Percentiles rank a stretch among this genome's conserved stretches.
phyloP scores from a whole-genome alignment of 2,797 vertebrate genomes.

The Anguilla pacifica region DNA sequence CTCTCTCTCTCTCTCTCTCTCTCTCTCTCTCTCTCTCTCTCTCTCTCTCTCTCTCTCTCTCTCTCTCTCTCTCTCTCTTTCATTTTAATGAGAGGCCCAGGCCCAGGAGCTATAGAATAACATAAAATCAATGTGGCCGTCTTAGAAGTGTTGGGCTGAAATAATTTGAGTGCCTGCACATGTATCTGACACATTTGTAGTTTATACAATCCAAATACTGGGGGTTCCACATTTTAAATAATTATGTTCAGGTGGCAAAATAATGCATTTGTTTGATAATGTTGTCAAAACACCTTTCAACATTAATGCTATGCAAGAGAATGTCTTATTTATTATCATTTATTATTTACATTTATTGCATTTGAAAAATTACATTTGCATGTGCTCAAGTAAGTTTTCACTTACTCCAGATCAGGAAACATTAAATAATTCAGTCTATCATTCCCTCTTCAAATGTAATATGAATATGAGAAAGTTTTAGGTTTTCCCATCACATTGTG shows the following conservation, averaged over 20 bases:
- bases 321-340: not conserved
- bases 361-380: not conserved
- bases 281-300: not conserved
- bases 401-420: not conserved
- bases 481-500: not conserved
- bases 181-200: not conserved
- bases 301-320: not conserved
- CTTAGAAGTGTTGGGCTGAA: conserved; percentile 19
- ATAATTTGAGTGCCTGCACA: not conserved
- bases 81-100: conserved; percentile 33
- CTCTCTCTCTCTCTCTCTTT: not conserved
- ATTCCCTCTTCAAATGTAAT: not conserved
- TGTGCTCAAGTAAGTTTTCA: not conserved
- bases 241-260: not conserved
- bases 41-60: not conserved
- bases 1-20: not conserved
- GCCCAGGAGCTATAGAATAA: conserved; percentile 36
- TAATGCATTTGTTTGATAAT: not conserved
- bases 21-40: conserved; percentile 11
- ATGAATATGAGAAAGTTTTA: not conserved
- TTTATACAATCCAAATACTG: not conserved
- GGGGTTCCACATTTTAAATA: not conserved
- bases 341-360: not conserved
- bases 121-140: conserved; percentile 35
- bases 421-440: not conserved